These are phyloP conservation scores for Palythoa grandiflora DNA, from an alignment of 92 coral and sea anemone species.

Conservation along the genomic window DNA sequence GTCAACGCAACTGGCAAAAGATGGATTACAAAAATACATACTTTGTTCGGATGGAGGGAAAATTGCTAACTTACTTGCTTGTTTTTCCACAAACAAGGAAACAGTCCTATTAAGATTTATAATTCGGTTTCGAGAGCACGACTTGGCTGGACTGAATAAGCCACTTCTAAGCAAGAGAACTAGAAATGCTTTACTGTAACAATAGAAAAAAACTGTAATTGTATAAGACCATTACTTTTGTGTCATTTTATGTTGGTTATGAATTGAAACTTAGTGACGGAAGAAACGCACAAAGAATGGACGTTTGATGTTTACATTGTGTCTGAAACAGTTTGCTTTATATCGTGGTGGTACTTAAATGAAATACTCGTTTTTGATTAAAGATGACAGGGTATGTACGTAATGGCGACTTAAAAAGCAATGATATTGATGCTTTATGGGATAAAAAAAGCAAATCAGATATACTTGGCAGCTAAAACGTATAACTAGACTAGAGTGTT, in stretches of 20 bases:
- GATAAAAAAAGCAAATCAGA: neutral
- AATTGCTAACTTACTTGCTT: too few relatives aligned
- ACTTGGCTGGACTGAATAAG: too few relatives aligned
- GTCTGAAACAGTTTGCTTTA: neutral
- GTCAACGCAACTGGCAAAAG: too few relatives aligned
- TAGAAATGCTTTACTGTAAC: neutral
- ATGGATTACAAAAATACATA: too few relatives aligned
- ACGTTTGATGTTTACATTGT: neutral
- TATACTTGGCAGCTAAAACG: neutral
- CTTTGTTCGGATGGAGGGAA: too few relatives aligned
- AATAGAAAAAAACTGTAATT: neutral
- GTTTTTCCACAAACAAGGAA: too few relatives aligned
- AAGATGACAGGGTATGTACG: neutral
- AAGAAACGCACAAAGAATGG: constrained; percentile 21
- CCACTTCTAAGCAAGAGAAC: neutral
- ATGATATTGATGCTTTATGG: neutral
- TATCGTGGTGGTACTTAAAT: neutral
- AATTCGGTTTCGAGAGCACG: too few relatives aligned
- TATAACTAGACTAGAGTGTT: too few relatives aligned
- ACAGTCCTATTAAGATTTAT: too few relatives aligned
- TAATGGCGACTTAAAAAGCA: neutral
- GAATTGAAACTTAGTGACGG: constrained; percentile 8
- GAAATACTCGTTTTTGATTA: neutral
- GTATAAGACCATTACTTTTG: neutral
- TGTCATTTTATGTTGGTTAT: neutral